phyloP scores from a whole-genome alignment of 2,113 vertebrate species.

The Crotophaga sulcirostris region DNA sequence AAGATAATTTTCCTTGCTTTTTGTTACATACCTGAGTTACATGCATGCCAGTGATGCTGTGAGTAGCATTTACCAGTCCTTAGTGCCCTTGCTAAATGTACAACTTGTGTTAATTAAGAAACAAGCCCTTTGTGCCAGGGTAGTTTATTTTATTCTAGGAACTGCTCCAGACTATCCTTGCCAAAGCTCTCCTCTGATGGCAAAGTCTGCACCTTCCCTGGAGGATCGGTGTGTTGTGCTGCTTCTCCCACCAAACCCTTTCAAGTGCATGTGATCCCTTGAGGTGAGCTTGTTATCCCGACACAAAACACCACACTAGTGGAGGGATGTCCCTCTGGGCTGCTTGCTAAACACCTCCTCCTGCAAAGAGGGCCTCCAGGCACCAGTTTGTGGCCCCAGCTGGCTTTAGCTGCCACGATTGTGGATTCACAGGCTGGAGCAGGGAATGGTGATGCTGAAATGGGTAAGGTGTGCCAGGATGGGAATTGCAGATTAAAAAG shows the following conservation, averaged over 20 bases:
- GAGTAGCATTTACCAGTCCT: background rate
- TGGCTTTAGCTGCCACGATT: background rate
- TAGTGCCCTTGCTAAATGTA: background rate
- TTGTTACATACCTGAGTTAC: background rate
- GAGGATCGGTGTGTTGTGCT: background rate
- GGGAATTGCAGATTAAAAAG: background rate
- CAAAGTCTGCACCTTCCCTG: background rate
- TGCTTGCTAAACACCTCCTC: background rate
- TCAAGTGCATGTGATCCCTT: background rate
- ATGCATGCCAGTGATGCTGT: background rate
- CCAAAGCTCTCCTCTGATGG: background rate
- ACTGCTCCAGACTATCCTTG: background rate
- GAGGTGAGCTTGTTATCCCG: background rate
- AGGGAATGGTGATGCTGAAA: background rate
- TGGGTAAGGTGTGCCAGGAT: background rate
- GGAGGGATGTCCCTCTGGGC: background rate
- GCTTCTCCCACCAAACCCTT: background rate
- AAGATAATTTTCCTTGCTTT: background rate
- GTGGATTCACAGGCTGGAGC: accelerated
- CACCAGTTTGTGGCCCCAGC: background rate
- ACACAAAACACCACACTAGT: background rate
- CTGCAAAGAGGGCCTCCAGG: background rate
- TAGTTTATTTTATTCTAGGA: background rate
- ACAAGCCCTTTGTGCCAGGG: background rate
- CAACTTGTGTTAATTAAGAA: background rate